A percentile compares a stretch with the other conserved stretches of the same genome.
These are phyloP conservation scores for Hirtodrosophila trivittata DNA, from an alignment of 2,888 invertebrate genomes.

Conservation along the genomic window DNA sequence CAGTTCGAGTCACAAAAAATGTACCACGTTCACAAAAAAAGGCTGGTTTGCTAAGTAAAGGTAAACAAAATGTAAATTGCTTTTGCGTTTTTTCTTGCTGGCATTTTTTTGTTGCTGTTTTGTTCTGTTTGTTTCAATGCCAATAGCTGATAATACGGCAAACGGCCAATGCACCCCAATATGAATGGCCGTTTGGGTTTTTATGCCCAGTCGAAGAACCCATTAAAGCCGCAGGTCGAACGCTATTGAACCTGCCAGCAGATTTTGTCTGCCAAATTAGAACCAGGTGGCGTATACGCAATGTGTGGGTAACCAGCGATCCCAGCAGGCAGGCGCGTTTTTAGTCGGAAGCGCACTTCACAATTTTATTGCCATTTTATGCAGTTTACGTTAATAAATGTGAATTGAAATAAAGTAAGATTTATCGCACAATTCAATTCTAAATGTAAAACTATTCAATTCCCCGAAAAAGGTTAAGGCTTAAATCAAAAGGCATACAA, in stretches of 20 bases:
- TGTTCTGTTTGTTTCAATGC: slow-evolving; percentile 48
- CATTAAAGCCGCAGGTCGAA: slow-evolving; percentile 39
- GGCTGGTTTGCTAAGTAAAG: slow-evolving; percentile 23
- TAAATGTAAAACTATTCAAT: background rate
- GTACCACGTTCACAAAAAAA: slow-evolving; percentile 7
- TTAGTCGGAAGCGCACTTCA: too few species aligned
- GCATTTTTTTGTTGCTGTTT: background rate
- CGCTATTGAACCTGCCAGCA: slow-evolving; percentile 60
- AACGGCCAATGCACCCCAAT: slow-evolving; percentile 48
- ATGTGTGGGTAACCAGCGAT: too few species aligned
- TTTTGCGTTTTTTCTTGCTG: slow-evolving; percentile 34
- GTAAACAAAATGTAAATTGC: slow-evolving; percentile 71
- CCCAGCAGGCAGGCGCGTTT: too few species aligned
- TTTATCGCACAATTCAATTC: slow-evolving; percentile 1
- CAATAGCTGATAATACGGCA: slow-evolving; percentile 48
- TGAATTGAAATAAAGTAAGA: slow-evolving; percentile 8
- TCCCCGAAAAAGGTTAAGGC: too few species aligned
- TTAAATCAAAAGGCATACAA: too few species aligned
- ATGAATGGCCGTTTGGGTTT: slow-evolving; percentile 27
- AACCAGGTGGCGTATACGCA: slow-evolving; percentile 43
- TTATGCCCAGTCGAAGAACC: slow-evolving; percentile 48
- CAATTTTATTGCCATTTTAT: slow-evolving; percentile 23
- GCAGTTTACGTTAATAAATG: slow-evolving; percentile 12
- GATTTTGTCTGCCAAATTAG: slow-evolving; percentile 17
- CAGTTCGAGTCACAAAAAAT: slow-evolving; percentile 10